A percentile compares a stretch with the other conserved stretches of the same genome.
These are phyloP conservation scores for Hypocryptadius cinnamomeus DNA, from an alignment of 2,113 vertebrate genomes.

Conservation along the genomic window DNA sequence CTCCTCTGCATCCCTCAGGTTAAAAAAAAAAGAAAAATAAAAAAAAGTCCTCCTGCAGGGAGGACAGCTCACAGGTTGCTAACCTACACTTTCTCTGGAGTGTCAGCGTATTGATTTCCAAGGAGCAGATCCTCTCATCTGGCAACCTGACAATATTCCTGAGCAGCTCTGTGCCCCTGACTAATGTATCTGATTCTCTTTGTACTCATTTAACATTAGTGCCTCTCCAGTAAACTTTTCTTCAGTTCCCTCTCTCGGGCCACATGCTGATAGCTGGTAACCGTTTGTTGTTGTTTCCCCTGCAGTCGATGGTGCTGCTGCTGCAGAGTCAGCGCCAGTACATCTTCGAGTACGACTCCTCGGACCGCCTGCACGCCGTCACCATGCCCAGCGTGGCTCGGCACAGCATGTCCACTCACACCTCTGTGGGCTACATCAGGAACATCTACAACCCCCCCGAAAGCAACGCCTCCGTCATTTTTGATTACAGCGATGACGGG, in stretches of 20 bases:
- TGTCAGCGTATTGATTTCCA: not conserved
- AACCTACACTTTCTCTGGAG: not conserved
- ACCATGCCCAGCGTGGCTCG: slow-evolving; percentile 98
- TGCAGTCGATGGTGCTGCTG: slow-evolving; percentile 93
- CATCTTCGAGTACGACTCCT: slow-evolving; percentile 93
- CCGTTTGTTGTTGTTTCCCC: not conserved
- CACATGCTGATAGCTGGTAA: not conserved
- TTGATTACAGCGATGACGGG: slow-evolving; percentile 93
- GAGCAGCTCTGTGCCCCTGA: not conserved
- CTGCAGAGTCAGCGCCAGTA: slow-evolving; percentile 97
- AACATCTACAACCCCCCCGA: slow-evolving; percentile 96
- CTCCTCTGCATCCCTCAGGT: not conserved
- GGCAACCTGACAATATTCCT: not conserved
- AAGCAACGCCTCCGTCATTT: slow-evolving; percentile 94
- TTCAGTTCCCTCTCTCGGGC: not conserved
- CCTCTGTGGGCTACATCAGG: slow-evolving; percentile 93
- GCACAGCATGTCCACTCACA: slow-evolving; percentile 96
- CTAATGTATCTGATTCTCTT: not conserved
- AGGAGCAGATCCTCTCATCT: not conserved
- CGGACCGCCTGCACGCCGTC: slow-evolving; percentile 87
- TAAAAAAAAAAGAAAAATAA: not conserved
- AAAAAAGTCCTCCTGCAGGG: not conserved
- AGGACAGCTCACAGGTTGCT: not conserved
- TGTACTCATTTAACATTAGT: not conserved
- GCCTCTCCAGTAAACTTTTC: not conserved